A percentile compares a stretch with the other conserved stretches of the same genome.
Evolutionary conservation across 2,888 invertebrate genomes (phyloP).

Genomic region (Microplitis deprimator): DNA sequence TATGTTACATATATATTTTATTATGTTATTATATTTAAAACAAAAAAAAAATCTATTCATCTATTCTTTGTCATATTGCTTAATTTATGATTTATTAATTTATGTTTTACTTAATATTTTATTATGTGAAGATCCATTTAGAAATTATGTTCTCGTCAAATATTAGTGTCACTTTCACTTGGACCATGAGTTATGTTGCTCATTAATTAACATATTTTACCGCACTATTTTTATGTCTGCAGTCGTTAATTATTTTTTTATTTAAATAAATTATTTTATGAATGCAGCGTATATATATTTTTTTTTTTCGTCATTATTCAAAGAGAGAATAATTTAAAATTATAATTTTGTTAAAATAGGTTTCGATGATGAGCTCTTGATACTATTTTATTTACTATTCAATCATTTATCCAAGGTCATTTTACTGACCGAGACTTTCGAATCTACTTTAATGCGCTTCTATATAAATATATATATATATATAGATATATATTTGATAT

Average conservation of each 20-base stretch:
- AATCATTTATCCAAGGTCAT: slow-evolving; percentile 42
- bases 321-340: slow-evolving; percentile 1
- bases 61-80: background rate
- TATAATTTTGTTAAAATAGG: background rate
- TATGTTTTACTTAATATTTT: slow-evolving; percentile 5
- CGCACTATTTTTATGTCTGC: background rate
- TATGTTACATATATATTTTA: background rate
- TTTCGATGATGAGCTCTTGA: background rate
- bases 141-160: slow-evolving; percentile 6
- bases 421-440: slow-evolving; percentile 49
- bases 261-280: background rate
- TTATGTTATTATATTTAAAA: background rate
- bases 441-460: slow-evolving; percentile 25
- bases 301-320: background rate
- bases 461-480: background rate
- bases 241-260: background rate
- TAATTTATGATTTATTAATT: background rate
- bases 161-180: slow-evolving; percentile 34
- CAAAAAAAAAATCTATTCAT: background rate
- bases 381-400: background rate
- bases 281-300: background rate
- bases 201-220: slow-evolving; percentile 19
- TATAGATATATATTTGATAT: background rate
- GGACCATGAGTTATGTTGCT: background rate
- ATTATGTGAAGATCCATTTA: background rate